These are phyloP conservation scores for Helicoverpa armigera DNA, from an alignment of 1,140 invertebrate species.

Conservation along the genomic window DNA sequence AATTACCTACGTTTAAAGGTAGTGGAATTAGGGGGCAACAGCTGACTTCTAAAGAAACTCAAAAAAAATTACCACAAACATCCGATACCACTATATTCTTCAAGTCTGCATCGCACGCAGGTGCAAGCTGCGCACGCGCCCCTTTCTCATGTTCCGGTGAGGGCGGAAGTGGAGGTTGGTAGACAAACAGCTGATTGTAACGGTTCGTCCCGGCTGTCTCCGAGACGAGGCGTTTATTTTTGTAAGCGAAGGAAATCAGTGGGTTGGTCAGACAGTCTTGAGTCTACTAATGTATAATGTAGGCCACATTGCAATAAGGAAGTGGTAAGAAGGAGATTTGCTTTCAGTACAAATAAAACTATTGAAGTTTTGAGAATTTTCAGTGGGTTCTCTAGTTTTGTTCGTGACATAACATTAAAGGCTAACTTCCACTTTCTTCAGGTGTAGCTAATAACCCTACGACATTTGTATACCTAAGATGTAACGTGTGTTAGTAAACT, in stretches of 20 bases:
- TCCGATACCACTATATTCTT: background rate
- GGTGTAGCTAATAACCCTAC: too few species aligned
- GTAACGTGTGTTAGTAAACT: too few species aligned
- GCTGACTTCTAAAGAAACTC: background rate
- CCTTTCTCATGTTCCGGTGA: slow-evolving; percentile 1
- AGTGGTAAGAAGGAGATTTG: background rate
- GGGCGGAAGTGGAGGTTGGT: background rate
- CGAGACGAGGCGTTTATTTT: background rate
- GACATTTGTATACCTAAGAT: too few species aligned
- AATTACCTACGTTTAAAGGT: too few species aligned
- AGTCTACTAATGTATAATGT: too few species aligned
- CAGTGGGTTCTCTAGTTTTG: too few species aligned
- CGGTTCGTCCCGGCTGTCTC: background rate
- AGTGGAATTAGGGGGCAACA: background rate
- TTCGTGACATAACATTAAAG: too few species aligned
- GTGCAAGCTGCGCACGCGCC: background rate
- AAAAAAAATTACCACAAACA: background rate
- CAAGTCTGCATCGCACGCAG: background rate
- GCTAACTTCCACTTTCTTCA: too few species aligned
- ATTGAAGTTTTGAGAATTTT: too few species aligned
- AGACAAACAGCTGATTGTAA: background rate
- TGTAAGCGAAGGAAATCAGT: background rate
- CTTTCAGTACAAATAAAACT: too few species aligned
- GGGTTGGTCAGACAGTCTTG: background rate
- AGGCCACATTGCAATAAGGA: background rate